phyloP scores from a whole-genome alignment of 1,140 invertebrate species.

The Venturia canescens region DNA sequence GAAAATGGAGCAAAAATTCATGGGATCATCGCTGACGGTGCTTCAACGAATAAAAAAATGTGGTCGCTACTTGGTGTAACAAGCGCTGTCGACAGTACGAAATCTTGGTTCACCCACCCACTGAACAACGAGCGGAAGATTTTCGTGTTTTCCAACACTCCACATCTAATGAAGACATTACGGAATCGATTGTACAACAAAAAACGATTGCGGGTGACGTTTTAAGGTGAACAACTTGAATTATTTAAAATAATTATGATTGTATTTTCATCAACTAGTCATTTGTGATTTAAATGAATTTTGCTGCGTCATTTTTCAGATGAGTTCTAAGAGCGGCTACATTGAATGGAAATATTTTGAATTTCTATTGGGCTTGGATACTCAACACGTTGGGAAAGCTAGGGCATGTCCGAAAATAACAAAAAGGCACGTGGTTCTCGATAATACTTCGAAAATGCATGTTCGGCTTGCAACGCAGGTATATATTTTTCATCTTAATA shows the following conservation, averaged over 20 bases:
- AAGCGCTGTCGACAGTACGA: constrained; percentile 24
- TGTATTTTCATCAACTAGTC: too few relatives aligned
- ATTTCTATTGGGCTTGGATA: constrained; percentile 28
- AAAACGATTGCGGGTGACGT: not conserved
- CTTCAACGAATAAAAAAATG: not conserved
- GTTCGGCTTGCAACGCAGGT: constrained; percentile 47
- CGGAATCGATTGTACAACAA: constrained; percentile 46
- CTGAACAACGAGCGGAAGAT: constrained; percentile 48
- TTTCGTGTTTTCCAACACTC: constrained; percentile 56
- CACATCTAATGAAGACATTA: constrained; percentile 55
- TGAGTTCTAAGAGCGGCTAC: too few relatives aligned
- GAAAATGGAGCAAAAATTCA: constrained; percentile 54
- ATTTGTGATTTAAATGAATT: too few relatives aligned
- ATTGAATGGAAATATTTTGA: constrained; percentile 45
- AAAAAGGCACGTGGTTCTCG: constrained; percentile 46
- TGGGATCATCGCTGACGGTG: constrained; percentile 49
- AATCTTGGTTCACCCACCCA: constrained; percentile 55
- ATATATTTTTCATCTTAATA: too few relatives aligned
- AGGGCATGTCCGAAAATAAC: constrained; percentile 57
- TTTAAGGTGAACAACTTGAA: too few relatives aligned
- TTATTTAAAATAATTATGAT: too few relatives aligned
- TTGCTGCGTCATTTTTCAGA: too few relatives aligned
- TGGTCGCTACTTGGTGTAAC: not conserved
- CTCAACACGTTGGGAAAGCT: not conserved
- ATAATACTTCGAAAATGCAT: constrained; percentile 54